Conservation (phyloP, 2,888 invertebrate species). For the Dolichopus griseipennis region DNA sequence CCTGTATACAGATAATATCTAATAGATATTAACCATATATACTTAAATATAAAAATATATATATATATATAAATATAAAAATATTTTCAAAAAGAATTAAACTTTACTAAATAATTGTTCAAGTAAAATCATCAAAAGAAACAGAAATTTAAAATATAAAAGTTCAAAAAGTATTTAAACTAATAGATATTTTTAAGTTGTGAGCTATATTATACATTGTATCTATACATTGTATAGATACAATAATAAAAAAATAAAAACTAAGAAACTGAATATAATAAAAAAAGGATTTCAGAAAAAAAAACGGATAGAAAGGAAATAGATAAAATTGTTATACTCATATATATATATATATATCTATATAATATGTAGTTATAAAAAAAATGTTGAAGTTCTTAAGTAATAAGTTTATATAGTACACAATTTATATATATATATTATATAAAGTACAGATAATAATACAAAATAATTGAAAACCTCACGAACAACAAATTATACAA, state of each 20-base stretch:
- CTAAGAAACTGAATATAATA: background rate
- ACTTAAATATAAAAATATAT: background rate
- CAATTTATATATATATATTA: too few species aligned
- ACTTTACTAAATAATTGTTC: background rate
- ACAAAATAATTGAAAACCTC: background rate
- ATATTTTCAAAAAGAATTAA: background rate
- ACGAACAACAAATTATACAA: background rate
- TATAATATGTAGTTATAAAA: too few species aligned
- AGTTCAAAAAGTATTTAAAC: background rate
- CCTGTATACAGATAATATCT: background rate
- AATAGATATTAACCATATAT: background rate
- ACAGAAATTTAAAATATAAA: background rate
- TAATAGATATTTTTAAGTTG: background rate
- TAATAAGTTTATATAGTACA: background rate
- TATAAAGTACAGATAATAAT: background rate
- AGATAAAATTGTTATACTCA: background rate
- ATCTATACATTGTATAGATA: background rate
- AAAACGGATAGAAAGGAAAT: background rate
- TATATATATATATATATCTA: too few species aligned
- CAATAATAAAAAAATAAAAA: background rate
- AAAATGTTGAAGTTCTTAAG: background rate
- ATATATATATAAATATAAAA: too few species aligned
- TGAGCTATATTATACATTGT: background rate
- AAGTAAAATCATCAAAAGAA: background rate
- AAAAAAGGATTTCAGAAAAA: background rate